Conservation (phyloP, 2,888 invertebrate genomes). For the Serripes groenlandicus region DNA sequence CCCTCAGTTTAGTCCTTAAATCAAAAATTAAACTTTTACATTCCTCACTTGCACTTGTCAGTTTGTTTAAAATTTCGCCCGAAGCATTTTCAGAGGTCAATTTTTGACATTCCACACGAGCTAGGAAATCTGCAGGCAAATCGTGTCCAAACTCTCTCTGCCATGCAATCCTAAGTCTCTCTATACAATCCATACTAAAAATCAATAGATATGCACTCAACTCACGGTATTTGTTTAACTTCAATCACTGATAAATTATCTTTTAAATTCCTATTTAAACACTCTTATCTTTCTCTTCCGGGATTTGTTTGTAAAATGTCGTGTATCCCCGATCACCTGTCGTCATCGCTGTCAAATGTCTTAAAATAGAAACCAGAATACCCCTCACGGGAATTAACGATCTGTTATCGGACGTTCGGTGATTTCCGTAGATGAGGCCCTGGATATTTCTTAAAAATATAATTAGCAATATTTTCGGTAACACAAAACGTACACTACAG, state of each 20-base stretch:
- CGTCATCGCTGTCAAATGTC: constrained; percentile 21
- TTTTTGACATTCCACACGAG: constrained; percentile 59
- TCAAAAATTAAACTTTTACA: constrained; percentile 37
- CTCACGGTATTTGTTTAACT: background rate
- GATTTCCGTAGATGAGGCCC: constrained; percentile 25
- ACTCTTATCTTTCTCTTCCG: constrained; percentile 21
- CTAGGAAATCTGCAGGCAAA: constrained; percentile 50
- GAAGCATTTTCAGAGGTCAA: constrained; percentile 36
- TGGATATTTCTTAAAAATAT: too few relatives aligned
- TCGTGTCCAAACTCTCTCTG: constrained; percentile 41
- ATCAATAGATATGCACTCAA: background rate
- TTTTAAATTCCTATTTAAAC: background rate
- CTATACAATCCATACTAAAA: constrained; percentile 32
- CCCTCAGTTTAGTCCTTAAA: constrained; percentile 31
- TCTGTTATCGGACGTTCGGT: constrained; percentile 19
- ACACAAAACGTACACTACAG: too few relatives aligned
- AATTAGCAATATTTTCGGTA: too few relatives aligned
- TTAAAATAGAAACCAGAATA: constrained; percentile 26
- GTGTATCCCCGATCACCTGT: constrained; percentile 23
- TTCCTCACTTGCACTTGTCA: constrained; percentile 38
- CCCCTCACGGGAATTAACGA: constrained; percentile 29
- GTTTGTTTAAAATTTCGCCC: constrained; percentile 24
- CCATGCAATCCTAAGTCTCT: constrained; percentile 43
- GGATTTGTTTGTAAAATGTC: constrained; percentile 30
- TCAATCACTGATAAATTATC: constrained; percentile 1